Base-by-base conservation (phyloP, 2,113 vertebrate species). In the Herpailurus yagouaroundi region DNA sequence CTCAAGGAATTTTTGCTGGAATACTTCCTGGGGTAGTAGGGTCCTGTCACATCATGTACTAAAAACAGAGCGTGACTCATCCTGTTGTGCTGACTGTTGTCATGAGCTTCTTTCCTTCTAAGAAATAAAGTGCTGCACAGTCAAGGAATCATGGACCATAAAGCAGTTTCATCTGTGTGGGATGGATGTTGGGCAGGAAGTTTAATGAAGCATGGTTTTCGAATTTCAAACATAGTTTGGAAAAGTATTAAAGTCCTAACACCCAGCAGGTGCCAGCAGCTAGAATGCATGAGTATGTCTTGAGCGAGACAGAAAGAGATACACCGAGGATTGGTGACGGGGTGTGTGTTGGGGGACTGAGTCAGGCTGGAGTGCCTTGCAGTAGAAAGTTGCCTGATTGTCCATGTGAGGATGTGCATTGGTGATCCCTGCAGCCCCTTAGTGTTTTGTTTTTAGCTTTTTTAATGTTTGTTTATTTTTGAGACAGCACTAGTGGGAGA, bases 31-130 rank as follows among this genome's bases (percentile, higher is more conserved):
- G 82, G 38, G 77, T 86, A 27, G 77, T 71, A 90, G 82, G 73
- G 86, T 96, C 95, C 92, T 90, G 76, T 98, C 90, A 88, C 6
- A 76, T 87, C 86, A 23, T 7, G 0, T 50, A 71, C 92, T 97
- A 55, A 89, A 97, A 97, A 73, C 88, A 80, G 86, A 92, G 48
- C 1, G 4, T 91, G 95, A 96, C 92, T 97, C 94, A 91, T 48
- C 66, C 66, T 25, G 1, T 77, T 82, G 19, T 52, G 57, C 29
- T 48, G 76, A 38, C 33, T 87, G 38, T 64, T 5, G 18, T 38
- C 77, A 76, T 41, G 83, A 94, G 33, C 83, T 36, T 69, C 77
- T 95, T 91, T 95, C 91, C 95, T 96, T 91, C 93, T 89, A 95
- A 97, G 89, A 95, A 79, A 33, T 89, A 64, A 84, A 90, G 84